Percentiles rank a stretch among this genome's conserved stretches.
Conservation (phyloP, 2,797 vertebrate genomes). For the Ctenochaetus hawaiiensis region DNA sequence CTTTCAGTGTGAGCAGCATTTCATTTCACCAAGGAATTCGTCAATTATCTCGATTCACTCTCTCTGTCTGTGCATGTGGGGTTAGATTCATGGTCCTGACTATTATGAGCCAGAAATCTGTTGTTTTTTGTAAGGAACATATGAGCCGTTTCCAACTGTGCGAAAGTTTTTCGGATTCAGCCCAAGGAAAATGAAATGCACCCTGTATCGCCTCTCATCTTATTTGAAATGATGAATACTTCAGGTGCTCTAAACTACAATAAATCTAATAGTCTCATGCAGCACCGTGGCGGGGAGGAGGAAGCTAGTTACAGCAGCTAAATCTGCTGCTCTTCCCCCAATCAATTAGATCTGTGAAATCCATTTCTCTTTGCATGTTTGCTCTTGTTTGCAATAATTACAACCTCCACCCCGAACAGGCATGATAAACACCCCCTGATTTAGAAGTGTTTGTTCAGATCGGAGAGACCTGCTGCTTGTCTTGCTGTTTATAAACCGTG, state of each 20-base stretch:
- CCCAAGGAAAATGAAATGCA: constrained; percentile 55
- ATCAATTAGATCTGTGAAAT: constrained; percentile 88
- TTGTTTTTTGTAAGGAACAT: constrained; percentile 65
- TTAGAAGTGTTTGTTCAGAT: constrained; percentile 83
- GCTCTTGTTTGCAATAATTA: constrained; percentile 87
- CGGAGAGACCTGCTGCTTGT: constrained; percentile 79
- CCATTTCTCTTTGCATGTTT: constrained; percentile 87
- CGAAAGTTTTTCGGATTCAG: constrained; percentile 60
- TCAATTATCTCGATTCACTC: constrained; percentile 68
- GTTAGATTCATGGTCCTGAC: constrained; percentile 49
- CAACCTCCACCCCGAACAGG: constrained; percentile 82
- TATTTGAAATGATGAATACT: constrained; percentile 67
- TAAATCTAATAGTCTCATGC: constrained; percentile 71
- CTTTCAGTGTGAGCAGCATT: constrained; percentile 51
- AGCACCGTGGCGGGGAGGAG: constrained; percentile 28
- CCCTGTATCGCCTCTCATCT: constrained; percentile 36
- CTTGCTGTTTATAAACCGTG: constrained; percentile 84
- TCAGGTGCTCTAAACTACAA: constrained; percentile 72
- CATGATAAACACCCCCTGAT: constrained; percentile 82
- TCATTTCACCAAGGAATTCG: constrained; percentile 69
- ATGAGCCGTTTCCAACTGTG: constrained; percentile 69
- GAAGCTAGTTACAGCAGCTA: constrained; percentile 59
- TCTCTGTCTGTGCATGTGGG: constrained; percentile 45
- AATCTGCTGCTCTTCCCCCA: constrained; percentile 73
- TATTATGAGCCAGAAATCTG: constrained; percentile 63